Evolutionary conservation across 2,888 invertebrate species (phyloP).

Genomic region (Tipula vernalis): DNA sequence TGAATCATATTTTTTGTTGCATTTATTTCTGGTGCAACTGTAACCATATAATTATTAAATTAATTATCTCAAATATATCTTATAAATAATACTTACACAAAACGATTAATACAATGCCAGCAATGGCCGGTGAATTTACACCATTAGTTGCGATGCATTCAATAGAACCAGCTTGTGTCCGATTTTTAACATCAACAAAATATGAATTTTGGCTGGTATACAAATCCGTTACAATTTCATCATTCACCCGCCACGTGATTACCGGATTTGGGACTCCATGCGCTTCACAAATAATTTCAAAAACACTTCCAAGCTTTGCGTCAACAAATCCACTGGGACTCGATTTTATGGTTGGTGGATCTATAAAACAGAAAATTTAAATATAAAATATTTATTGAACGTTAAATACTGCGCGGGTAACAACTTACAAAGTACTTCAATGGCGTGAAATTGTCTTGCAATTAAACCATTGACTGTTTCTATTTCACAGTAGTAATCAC

Average conservation of each 20-base stretch:
- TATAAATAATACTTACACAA: slow-evolving; percentile 44
- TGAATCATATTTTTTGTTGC: slow-evolving; percentile 57
- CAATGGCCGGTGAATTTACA: slow-evolving; percentile 57
- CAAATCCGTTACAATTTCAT: slow-evolving; percentile 23
- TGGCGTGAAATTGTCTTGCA: slow-evolving; percentile 52
- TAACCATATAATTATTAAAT: not conserved
- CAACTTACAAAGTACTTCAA: slow-evolving; percentile 70
- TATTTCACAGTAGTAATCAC: slow-evolving; percentile 43
- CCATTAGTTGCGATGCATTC: slow-evolving; percentile 62
- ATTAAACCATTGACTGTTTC: slow-evolving; percentile 24
- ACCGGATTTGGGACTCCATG: slow-evolving; percentile 59
- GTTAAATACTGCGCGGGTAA: too few species aligned
- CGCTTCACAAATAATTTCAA: slow-evolving; percentile 59
- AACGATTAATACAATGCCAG: slow-evolving; percentile 54
- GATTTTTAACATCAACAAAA: slow-evolving; percentile 36
- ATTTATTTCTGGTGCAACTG: slow-evolving; percentile 47
- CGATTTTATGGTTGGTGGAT: slow-evolving; percentile 54
- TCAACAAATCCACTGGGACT: slow-evolving; percentile 55
- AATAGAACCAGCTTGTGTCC: slow-evolving; percentile 56
- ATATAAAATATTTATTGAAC: slow-evolving; percentile 7
- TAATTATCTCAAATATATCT: not conserved
- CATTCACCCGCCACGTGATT: slow-evolving; percentile 54
- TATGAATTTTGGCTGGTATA: slow-evolving; percentile 28
- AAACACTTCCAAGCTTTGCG: slow-evolving; percentile 59
- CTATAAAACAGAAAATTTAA: slow-evolving; percentile 32